These are phyloP conservation scores for Diadema setosum DNA, from an alignment of 35 echinoderm and acorn worm species.

Conservation along the genomic window DNA sequence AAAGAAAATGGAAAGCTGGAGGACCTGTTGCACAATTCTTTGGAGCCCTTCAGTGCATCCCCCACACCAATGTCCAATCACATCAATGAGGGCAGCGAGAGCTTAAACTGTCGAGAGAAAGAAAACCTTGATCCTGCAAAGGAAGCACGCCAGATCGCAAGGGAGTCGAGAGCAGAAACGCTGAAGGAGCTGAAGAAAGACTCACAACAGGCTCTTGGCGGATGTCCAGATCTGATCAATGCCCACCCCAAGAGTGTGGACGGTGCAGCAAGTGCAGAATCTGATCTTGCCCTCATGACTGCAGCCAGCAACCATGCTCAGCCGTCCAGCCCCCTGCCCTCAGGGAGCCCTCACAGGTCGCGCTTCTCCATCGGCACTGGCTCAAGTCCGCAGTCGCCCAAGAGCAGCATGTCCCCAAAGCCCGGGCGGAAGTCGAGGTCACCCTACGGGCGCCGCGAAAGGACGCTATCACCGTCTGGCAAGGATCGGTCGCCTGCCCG, in stretches of 20 bases:
- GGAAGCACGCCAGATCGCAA: neutral
- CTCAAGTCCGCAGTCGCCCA: slow-evolving; percentile 71
- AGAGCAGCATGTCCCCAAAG: slow-evolving; percentile 82
- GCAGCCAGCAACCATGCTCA: neutral
- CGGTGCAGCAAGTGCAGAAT: neutral
- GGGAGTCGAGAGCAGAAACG: neutral
- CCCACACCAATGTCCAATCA: neutral
- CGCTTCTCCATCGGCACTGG: slow-evolving; percentile 88
- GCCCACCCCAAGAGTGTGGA: neutral
- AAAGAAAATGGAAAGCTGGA: neutral
- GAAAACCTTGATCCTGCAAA: neutral
- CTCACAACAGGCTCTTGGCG: neutral
- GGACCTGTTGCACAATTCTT: neutral
- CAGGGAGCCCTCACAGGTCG: slow-evolving; percentile 49
- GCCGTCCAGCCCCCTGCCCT: neutral
- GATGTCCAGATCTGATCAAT: neutral
- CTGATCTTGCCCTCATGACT: neutral
- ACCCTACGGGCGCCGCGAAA: slow-evolving; percentile 57
- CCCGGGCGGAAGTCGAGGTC: slow-evolving; percentile 50
- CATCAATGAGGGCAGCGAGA: neutral
- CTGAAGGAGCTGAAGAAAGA: neutral
- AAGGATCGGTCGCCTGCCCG: slow-evolving; percentile 89
- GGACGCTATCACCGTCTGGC: slow-evolving; percentile 78
- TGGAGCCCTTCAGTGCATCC: neutral
- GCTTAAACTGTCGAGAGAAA: neutral